Percentiles rank a stretch among this genome's conserved stretches.
These are phyloP conservation scores for Helleia helle DNA, from an alignment of 2,888 invertebrate species.

Conservation along the genomic window DNA sequence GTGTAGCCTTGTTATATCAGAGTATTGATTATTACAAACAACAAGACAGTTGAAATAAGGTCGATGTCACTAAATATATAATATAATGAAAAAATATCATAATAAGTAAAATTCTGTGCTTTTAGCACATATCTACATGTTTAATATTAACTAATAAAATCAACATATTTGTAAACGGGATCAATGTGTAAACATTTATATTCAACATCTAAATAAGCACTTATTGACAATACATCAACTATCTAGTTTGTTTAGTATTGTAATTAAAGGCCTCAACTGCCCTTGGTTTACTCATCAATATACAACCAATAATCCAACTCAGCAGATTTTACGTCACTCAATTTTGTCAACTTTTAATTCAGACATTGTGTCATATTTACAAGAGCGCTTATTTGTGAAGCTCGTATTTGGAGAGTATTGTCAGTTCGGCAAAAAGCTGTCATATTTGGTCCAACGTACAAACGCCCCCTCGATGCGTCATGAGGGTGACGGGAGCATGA, in stretches of 20 bases:
- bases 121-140: too few species aligned
- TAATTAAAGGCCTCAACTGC: conserved; percentile 19
- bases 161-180: too few species aligned
- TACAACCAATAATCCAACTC: conserved; percentile 48
- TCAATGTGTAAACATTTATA: too few species aligned
- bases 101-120: too few species aligned
- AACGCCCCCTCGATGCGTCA: conserved; percentile 35
- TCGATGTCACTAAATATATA: too few species aligned
- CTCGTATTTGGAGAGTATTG: conserved; percentile 48
- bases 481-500: conserved; percentile 24
- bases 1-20: too few species aligned
- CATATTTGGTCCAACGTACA: conserved; percentile 31
- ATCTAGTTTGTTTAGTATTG: neutral
- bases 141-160: too few species aligned
- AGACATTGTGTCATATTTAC: conserved; percentile 38
- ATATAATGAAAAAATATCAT: too few species aligned
- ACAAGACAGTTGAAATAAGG: too few species aligned
- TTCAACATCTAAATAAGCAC: too few species aligned
- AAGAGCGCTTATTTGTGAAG: conserved; percentile 40
- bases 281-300: conserved; percentile 38
- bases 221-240: too few species aligned
- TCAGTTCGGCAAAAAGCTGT: conserved; percentile 52
- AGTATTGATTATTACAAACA: too few species aligned
- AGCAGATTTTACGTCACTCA: conserved; percentile 24
- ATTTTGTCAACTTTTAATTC: conserved; percentile 46